A percentile compares a stretch with the other conserved stretches of the same genome.
Evolutionary conservation across 92 coral and sea anemone genomes (phyloP).

Genomic region (Zoanthus gigantus): DNA sequence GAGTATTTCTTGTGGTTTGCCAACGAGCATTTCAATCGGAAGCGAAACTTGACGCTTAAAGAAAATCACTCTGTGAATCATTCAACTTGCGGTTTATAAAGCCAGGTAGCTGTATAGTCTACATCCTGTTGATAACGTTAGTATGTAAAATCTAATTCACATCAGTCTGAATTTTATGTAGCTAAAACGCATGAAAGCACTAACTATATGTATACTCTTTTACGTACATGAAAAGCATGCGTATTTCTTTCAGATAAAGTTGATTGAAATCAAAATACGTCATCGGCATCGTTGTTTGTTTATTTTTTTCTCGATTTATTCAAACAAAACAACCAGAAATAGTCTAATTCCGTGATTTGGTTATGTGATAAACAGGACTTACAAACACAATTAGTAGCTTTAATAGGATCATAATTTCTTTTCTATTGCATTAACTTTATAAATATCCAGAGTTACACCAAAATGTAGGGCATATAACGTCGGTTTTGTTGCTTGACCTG

Average conservation of each 20-base stretch:
- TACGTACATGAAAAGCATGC: no score
- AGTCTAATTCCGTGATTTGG: neutral
- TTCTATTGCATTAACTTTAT: constrained; percentile 26
- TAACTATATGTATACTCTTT: no score
- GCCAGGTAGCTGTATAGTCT: neutral
- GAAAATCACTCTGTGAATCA: constrained; percentile 4
- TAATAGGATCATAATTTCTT: constrained; percentile 15
- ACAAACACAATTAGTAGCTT: neutral
- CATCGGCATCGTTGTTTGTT: neutral
- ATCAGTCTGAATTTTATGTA: neutral
- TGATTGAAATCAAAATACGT: neutral
- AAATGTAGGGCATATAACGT: constrained; percentile 1
- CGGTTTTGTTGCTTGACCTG: neutral
- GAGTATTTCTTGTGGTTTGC: constrained; percentile 9
- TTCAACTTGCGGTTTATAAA: neutral
- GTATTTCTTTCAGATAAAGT: no score
- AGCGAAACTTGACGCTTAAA: constrained; percentile 15
- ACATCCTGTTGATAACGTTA: constrained; percentile 37
- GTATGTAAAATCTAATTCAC: neutral
- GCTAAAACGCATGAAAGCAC: no score
- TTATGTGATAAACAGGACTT: constrained; percentile 10
- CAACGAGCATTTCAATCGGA: constrained; percentile 43
- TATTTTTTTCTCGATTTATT: neutral
- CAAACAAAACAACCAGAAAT: neutral
- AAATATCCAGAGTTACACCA: constrained; percentile 12